Evolutionary conservation across 1,140 invertebrate genomes (phyloP).

Genomic region (Caenorhabditis remanei): DNA sequence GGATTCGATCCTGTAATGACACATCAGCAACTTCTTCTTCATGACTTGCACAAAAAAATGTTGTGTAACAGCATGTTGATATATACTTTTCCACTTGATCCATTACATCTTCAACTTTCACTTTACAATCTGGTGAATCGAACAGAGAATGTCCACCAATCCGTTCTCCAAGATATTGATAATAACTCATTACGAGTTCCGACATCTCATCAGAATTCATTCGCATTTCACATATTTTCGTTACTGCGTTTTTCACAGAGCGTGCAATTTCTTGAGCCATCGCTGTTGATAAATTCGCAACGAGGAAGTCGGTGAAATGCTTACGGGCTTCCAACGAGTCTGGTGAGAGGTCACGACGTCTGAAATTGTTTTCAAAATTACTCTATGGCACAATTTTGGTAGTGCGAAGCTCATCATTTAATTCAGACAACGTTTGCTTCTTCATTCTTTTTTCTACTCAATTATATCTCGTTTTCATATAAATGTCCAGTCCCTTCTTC

Average conservation of each 20-base stretch:
- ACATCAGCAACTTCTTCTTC: slow-evolving; percentile 77
- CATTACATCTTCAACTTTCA: slow-evolving; percentile 67
- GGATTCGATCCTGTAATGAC: slow-evolving; percentile 82
- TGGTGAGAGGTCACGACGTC: slow-evolving; percentile 32
- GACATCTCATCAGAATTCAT: slow-evolving; percentile 15
- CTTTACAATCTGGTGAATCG: slow-evolving; percentile 30
- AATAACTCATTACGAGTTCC: slow-evolving; percentile 32
- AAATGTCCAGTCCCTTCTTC: not conserved
- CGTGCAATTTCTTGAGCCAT: slow-evolving; percentile 48
- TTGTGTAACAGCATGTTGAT: slow-evolving; percentile 70
- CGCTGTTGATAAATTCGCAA: slow-evolving; percentile 22
- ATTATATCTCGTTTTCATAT: not conserved
- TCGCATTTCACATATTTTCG: slow-evolving; percentile 11
- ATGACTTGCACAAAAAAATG: slow-evolving; percentile 74
- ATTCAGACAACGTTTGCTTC: no score
- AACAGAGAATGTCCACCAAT: slow-evolving; percentile 9
- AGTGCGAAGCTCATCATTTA: no score
- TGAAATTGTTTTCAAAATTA: not conserved
- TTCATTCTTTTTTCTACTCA: no score
- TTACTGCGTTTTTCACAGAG: slow-evolving; percentile 23
- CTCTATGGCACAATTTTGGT: no score
- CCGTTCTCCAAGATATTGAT: slow-evolving; percentile 40
- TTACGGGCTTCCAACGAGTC: slow-evolving; percentile 41
- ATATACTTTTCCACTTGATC: slow-evolving; percentile 73
- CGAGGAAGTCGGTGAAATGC: slow-evolving; percentile 38